These are phyloP conservation scores for Coluber constrictor DNA, from an alignment of 2,797 vertebrate species.

Conservation along the genomic window DNA sequence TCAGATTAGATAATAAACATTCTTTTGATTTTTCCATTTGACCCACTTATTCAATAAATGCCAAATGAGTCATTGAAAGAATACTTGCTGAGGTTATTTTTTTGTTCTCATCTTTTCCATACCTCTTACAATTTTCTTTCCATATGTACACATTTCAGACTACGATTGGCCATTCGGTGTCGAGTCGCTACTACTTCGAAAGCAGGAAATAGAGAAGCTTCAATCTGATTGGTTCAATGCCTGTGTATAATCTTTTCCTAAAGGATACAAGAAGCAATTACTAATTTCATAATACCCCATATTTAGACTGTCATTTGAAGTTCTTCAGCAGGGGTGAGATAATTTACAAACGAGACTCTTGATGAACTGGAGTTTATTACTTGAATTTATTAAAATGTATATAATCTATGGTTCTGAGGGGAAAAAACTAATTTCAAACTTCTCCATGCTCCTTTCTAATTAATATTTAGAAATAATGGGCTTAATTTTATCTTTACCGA, in stretches of 20 bases:
- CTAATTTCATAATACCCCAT: not conserved
- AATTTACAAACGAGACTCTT: not conserved
- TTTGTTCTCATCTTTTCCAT: not conserved
- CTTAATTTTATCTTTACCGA: not conserved
- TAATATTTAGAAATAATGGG: not conserved
- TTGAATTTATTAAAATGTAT: not conserved
- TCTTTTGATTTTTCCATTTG: not conserved
- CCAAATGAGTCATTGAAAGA: not conserved
- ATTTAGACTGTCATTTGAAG: not conserved
- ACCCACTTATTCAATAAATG: conserved; percentile 1
- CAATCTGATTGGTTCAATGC: not conserved
- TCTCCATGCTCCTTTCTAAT: not conserved
- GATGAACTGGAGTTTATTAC: not conserved
- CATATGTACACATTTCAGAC: not conserved
- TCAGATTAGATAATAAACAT: not conserved
- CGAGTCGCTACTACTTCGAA: not conserved
- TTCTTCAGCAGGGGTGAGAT: not conserved
- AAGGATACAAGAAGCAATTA: not conserved
- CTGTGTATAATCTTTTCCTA: not conserved
- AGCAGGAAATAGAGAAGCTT: not conserved
- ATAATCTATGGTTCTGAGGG: not conserved
- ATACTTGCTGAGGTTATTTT: not conserved
- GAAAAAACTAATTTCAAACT: not conserved
- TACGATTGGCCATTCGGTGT: too few species aligned
- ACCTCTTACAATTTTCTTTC: not conserved